Percentiles rank a stretch among this genome's conserved stretches.
These are phyloP conservation scores for Littorina saxatilis DNA, from an alignment of 1,140 invertebrate genomes.

Conservation along the genomic window DNA sequence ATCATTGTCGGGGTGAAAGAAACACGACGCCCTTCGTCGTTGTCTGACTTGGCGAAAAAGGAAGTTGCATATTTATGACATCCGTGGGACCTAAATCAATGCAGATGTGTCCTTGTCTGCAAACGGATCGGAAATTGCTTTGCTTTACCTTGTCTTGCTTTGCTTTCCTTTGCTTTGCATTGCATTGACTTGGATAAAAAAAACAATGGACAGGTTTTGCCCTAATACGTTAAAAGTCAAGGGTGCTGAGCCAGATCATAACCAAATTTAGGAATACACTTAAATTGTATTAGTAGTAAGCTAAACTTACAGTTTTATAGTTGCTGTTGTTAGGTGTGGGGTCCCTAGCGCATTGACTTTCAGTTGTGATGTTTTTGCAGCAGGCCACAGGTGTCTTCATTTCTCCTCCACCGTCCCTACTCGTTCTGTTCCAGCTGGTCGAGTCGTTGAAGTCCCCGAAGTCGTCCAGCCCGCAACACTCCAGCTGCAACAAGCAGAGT, in stretches of 20 bases:
- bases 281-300: not conserved
- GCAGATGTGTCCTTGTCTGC: too few relatives aligned
- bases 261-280: too few relatives aligned
- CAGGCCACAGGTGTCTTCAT: slow-evolving; percentile 13
- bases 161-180: too few relatives aligned
- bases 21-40: too few relatives aligned
- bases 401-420: not conserved
- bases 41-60: too few relatives aligned
- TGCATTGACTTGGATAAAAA: not conserved
- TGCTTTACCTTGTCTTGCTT: too few relatives aligned
- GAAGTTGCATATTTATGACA: too few relatives aligned
- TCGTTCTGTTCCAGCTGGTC: not conserved
- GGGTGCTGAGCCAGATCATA: too few relatives aligned
- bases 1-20: too few relatives aligned
- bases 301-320: not conserved
- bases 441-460: not conserved
- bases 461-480: slow-evolving; percentile 18
- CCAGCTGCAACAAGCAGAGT: not conserved
- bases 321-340: not conserved
- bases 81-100: too few relatives aligned
- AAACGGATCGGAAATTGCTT: too few relatives aligned
- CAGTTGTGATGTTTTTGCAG: not conserved
- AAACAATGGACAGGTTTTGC: not conserved
- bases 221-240: too few relatives aligned
- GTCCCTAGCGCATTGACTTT: not conserved